These are phyloP conservation scores for Malurus alboscapulatus DNA, from an alignment of 2,113 vertebrate genomes.

Conservation along the genomic window DNA sequence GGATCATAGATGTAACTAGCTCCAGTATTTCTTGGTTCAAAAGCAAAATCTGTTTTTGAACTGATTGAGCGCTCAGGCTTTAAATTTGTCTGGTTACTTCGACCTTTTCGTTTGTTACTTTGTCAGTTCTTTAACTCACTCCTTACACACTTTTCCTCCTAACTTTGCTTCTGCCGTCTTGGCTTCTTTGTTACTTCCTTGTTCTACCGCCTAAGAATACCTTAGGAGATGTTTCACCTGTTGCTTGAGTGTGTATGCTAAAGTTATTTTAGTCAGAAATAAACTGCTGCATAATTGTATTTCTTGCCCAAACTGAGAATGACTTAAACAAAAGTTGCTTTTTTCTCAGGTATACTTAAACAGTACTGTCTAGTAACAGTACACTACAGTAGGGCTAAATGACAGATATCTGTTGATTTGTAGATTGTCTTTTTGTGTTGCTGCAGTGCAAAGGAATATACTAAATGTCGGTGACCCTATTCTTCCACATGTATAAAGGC, in stretches of 20 bases:
- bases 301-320: background rate
- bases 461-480: background rate
- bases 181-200: background rate
- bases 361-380: background rate
- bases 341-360: background rate
- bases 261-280: background rate
- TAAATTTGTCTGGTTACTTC: background rate
- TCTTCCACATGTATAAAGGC: background rate
- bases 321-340: background rate
- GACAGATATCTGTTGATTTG: background rate
- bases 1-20: background rate
- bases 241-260: background rate
- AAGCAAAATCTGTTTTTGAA: background rate
- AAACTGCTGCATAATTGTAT: background rate
- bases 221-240: background rate
- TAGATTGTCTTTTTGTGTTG: background rate
- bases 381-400: background rate
- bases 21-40: background rate
- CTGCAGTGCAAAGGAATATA: background rate
- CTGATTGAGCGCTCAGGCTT: background rate
- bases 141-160: background rate
- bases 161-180: background rate
- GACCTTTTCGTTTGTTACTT: background rate
- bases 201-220: background rate
- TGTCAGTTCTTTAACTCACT: background rate